Percentiles rank a stretch among this genome's conserved stretches.
These are phyloP conservation scores for Gibbula magus DNA, from an alignment of 2,888 invertebrate species.

Conservation along the genomic window DNA sequence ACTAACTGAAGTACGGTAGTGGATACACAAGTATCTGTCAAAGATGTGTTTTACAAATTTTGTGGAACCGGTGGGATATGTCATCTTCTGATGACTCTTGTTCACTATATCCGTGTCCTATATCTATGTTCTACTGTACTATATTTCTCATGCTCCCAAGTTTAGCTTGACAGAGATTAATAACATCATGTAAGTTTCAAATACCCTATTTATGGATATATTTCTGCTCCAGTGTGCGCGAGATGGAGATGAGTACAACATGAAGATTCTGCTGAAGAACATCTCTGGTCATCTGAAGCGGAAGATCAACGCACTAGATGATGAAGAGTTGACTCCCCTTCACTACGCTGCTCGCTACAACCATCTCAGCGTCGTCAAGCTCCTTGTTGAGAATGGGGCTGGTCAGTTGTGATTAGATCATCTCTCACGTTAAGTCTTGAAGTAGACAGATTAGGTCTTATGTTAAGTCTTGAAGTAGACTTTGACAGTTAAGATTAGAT, in stretches of 20 bases:
- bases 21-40: too few species aligned
- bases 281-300: slow-evolving; percentile 52
- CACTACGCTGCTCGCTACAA: slow-evolving; percentile 77
- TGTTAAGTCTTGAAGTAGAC: not conserved
- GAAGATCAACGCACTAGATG: slow-evolving; percentile 74
- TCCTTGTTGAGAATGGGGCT: slow-evolving; percentile 74
- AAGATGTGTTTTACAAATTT: too few species aligned
- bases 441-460: too few species aligned
- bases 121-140: too few species aligned
- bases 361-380: slow-evolving; percentile 70
- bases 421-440: too few species aligned
- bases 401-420: slow-evolving; percentile 44
- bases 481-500: not conserved
- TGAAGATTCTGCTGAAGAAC: slow-evolving; percentile 61
- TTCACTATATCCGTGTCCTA: too few species aligned
- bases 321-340: slow-evolving; percentile 73
- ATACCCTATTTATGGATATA: not conserved
- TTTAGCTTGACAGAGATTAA: too few species aligned
- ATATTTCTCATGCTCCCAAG: too few species aligned
- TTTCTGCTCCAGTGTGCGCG: slow-evolving; percentile 66
- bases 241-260: slow-evolving; percentile 69
- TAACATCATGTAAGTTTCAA: not conserved
- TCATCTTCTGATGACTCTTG: too few species aligned
- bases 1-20: too few species aligned
- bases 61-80: too few species aligned